Evolutionary conservation across 2,797 vertebrate species (phyloP).

Genomic region (Poecilia gillii): DNA sequence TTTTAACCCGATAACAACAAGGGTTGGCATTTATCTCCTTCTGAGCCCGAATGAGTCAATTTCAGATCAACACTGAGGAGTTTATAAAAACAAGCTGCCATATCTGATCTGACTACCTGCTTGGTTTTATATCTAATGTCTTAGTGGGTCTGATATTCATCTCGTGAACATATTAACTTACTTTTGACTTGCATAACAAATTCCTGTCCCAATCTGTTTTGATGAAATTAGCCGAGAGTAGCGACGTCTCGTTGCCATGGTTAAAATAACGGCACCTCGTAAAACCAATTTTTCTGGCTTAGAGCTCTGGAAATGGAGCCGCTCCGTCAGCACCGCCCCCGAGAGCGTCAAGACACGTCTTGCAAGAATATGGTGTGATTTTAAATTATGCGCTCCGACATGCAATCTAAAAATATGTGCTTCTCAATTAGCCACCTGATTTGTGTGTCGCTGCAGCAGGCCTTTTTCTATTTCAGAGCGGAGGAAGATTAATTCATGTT

Average conservation of each 20-base stretch:
- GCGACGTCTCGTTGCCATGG: slow-evolving; percentile 53
- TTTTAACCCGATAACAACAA: slow-evolving; percentile 3
- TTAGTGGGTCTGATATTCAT: background rate
- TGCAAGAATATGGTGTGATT: slow-evolving; percentile 53
- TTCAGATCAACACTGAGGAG: slow-evolving; percentile 39
- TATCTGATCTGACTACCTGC: slow-evolving; percentile 12
- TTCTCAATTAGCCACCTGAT: slow-evolving; percentile 34
- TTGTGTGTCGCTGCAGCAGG: slow-evolving; percentile 5
- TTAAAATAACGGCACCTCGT: slow-evolving; percentile 25
- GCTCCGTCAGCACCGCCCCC: slow-evolving; percentile 42
- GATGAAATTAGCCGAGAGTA: slow-evolving; percentile 20
- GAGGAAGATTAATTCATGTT: slow-evolving; percentile 7
- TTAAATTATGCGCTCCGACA: slow-evolving; percentile 48
- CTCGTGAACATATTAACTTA: background rate
- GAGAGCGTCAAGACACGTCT: slow-evolving; percentile 55
- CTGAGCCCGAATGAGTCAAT: slow-evolving; percentile 39
- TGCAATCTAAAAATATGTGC: slow-evolving; percentile 56
- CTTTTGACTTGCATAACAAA: background rate
- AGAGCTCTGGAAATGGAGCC: slow-evolving; percentile 52
- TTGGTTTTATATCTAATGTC: background rate
- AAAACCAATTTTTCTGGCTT: slow-evolving; percentile 30
- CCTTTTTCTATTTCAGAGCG: slow-evolving; percentile 13
- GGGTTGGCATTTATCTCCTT: slow-evolving; percentile 18
- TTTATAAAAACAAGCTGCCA: slow-evolving; percentile 51
- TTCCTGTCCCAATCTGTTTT: slow-evolving; percentile 13